Percentiles rank a stretch among this genome's conserved stretches.
Evolutionary conservation across 2,797 vertebrate genomes (phyloP).

Genomic region (Ambastaia sidthimunki): DNA sequence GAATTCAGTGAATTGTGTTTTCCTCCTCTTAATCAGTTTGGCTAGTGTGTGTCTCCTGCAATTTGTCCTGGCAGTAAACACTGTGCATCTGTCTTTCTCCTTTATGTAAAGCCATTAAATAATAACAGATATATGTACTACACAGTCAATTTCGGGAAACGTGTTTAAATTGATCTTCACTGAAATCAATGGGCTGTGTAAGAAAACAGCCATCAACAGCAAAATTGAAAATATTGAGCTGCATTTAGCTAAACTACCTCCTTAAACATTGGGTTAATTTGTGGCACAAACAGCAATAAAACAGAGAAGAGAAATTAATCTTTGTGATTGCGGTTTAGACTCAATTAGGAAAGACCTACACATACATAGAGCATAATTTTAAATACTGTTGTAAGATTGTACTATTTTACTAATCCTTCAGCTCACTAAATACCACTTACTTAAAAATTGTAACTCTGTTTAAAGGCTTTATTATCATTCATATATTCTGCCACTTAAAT

Average conservation of each 20-base stretch:
- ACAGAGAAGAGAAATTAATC: constrained; percentile 38
- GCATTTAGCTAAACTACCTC: constrained; percentile 46
- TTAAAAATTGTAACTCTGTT: not conserved
- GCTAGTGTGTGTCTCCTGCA: not conserved
- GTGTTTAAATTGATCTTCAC: constrained; percentile 46
- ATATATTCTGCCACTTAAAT: not conserved
- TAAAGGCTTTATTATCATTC: not conserved
- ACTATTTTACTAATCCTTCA: not conserved
- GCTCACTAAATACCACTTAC: not conserved
- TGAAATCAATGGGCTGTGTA: constrained; percentile 49
- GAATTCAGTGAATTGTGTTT: not conserved
- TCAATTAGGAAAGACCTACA: constrained; percentile 9
- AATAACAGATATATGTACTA: constrained; percentile 34
- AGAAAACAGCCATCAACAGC: constrained; percentile 31
- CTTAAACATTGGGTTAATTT: constrained; percentile 53
- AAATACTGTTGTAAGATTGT: not conserved
- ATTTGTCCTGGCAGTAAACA: constrained; percentile 14
- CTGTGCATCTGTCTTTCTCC: constrained; percentile 1
- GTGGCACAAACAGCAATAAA: constrained; percentile 39
- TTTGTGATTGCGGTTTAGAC: constrained; percentile 9
- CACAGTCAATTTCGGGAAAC: constrained; percentile 26
- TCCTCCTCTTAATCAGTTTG: not conserved
- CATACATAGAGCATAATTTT: not conserved
- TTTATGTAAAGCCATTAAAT: constrained; percentile 24
- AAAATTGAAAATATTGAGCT: constrained; percentile 53